phyloP scores from a whole-genome alignment of 2,797 vertebrate species.

The Mus spretus region DNA sequence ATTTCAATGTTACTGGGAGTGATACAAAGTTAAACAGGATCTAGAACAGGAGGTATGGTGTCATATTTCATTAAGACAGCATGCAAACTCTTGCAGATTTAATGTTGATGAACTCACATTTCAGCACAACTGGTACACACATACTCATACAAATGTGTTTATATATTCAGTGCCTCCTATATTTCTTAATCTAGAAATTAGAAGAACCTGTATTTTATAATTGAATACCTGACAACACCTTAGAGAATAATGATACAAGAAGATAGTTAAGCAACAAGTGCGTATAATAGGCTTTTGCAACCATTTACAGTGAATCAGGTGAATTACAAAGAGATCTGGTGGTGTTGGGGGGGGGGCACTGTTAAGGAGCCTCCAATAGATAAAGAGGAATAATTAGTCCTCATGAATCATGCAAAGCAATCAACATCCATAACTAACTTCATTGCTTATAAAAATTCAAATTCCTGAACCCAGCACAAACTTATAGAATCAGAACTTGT shows the following conservation, averaged over 20 bases:
- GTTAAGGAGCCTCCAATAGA: conserved; percentile 19
- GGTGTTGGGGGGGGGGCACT: not conserved
- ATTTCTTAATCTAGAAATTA: conserved; percentile 43
- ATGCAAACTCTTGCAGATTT: conserved; percentile 43
- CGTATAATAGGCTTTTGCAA: not conserved
- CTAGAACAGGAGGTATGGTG: not conserved
- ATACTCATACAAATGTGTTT: conserved; percentile 19
- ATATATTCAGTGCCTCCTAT: not conserved
- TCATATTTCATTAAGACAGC: conserved; percentile 27
- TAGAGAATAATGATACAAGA: conserved; percentile 6
- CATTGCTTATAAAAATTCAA: conserved; percentile 27
- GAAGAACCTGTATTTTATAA: conserved; percentile 35
- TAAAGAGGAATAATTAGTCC: conserved; percentile 28
- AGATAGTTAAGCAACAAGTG: conserved; percentile 14
- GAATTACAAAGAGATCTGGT: conserved; percentile 50
- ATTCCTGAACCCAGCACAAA: not conserved
- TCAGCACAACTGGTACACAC: not conserved
- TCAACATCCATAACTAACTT: conserved; percentile 17
- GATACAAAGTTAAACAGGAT: conserved; percentile 5
- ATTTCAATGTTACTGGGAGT: not conserved
- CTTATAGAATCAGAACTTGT: conserved; percentile 44
- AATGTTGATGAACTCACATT: conserved; percentile 27
- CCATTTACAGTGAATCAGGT: not conserved
- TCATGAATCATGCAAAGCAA: conserved; percentile 30
- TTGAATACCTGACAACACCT: conserved; percentile 20